phyloP scores from a whole-genome alignment of 2,888 invertebrate species.

The Podabrus alpinus region DNA sequence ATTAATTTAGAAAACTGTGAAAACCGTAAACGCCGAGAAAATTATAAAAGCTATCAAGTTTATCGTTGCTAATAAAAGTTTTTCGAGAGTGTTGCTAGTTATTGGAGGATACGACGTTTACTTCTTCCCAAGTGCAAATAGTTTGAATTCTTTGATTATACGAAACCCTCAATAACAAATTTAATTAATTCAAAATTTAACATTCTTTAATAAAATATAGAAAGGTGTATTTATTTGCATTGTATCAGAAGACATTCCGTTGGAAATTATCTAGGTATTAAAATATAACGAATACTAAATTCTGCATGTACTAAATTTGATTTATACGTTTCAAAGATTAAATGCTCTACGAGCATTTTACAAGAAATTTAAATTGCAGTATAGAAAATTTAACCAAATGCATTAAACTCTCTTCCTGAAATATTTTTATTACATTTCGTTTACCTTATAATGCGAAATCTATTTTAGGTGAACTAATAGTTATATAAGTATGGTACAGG shows the following conservation, averaged over 20 bases:
- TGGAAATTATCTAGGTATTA: background rate
- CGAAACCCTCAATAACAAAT: background rate
- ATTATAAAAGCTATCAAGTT: background rate
- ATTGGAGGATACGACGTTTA: background rate
- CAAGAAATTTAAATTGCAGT: background rate
- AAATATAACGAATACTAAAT: background rate
- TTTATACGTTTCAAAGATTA: background rate
- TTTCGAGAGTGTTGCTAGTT: background rate
- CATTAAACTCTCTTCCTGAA: background rate
- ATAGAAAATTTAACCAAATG: background rate
- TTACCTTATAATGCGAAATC: too few relatives aligned
- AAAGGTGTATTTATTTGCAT: background rate
- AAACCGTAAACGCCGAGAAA: background rate
- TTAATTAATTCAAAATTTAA: background rate
- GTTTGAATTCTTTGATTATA: background rate
- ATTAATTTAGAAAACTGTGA: background rate
- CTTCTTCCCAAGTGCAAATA: background rate
- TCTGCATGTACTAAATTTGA: background rate
- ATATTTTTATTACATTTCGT: too few relatives aligned
- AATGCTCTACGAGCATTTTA: background rate
- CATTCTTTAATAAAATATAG: background rate
- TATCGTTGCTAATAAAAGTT: background rate
- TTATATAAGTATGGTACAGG: too few relatives aligned
- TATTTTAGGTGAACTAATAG: too few relatives aligned
- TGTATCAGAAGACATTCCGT: background rate